phyloP scores from a whole-genome alignment of 2,888 invertebrate genomes.

The Hypselothyrea guttata region DNA sequence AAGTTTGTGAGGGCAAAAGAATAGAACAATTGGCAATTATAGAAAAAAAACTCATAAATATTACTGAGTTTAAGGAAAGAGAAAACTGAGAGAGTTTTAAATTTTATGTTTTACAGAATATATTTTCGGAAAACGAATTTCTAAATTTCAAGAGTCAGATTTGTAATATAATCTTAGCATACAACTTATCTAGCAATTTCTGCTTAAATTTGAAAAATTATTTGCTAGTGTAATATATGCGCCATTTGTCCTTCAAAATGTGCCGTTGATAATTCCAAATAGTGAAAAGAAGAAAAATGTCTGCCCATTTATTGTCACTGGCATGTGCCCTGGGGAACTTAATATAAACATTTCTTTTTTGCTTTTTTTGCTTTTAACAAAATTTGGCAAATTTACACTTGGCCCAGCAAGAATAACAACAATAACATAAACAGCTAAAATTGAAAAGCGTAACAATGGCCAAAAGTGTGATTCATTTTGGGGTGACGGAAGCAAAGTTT shows the following conservation, averaged over 20 bases:
- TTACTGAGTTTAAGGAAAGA: no score
- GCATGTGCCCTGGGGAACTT: slow-evolving; percentile 16
- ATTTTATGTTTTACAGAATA: no score
- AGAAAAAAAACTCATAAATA: not conserved
- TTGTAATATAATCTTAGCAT: no score
- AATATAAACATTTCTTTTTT: no score
- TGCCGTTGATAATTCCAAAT: slow-evolving; percentile 52
- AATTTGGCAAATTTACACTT: slow-evolving; percentile 80
- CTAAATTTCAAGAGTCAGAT: no score
- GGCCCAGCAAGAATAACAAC: slow-evolving; percentile 20
- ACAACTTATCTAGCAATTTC: no score
- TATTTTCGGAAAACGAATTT: no score
- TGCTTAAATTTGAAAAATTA: not conserved
- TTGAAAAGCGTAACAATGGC: slow-evolving; percentile 42
- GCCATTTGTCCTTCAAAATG: slow-evolving; percentile 48
- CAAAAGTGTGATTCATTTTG: slow-evolving; percentile 57
- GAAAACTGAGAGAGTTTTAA: no score
- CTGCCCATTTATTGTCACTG: slow-evolving; percentile 30
- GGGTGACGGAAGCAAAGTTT: not conserved
- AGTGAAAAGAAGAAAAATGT: slow-evolving; percentile 25
- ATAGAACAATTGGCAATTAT: slow-evolving; percentile 17
- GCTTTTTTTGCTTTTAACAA: slow-evolving; percentile 56
- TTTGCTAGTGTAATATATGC: slow-evolving; percentile 21
- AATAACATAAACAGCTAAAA: slow-evolving; percentile 20
- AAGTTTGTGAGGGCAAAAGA: slow-evolving; percentile 47